A percentile compares a stretch with the other conserved stretches of the same genome.
These are phyloP conservation scores for Pantherophis alleghaniensis DNA, from an alignment of 2,797 vertebrate species.

Conservation along the genomic window DNA sequence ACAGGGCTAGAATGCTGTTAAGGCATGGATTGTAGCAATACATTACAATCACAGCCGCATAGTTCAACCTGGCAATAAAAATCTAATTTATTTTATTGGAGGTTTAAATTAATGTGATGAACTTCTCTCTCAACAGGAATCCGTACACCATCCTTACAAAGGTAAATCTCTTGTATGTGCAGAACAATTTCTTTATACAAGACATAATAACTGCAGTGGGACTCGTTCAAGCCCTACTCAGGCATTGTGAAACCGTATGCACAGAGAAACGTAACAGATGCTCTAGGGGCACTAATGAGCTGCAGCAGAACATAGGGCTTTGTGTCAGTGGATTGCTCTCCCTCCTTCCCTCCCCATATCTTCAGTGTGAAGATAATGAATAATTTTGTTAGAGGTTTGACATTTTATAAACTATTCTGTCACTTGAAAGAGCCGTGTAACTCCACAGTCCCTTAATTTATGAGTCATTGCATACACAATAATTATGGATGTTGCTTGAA, in stretches of 20 bases:
- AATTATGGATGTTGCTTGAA: background rate
- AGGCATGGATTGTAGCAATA: slow-evolving; percentile 69
- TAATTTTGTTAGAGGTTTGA: background rate
- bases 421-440: background rate
- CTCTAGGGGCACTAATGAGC: background rate
- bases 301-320: background rate
- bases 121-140: slow-evolving; percentile 51
- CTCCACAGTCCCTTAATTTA: background rate
- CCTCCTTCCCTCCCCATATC: background rate
- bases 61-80: slow-evolving; percentile 67
- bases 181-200: background rate
- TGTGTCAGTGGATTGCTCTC: background rate
- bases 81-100: slow-evolving; percentile 71
- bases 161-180: slow-evolving; percentile 21
- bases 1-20: slow-evolving; percentile 77
- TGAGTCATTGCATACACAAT: background rate
- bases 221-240: background rate
- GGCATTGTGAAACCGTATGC: background rate
- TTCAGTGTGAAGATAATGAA: background rate
- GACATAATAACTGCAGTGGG: background rate
- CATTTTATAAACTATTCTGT: background rate
- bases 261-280: background rate
- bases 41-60: slow-evolving; percentile 66
- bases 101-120: slow-evolving; percentile 66
- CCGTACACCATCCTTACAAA: slow-evolving; percentile 34